Evolutionary conservation across 2,113 vertebrate genomes (phyloP), one percentile per base, ranked within the genome.

Genomic region (Lagopus muta): DNA sequence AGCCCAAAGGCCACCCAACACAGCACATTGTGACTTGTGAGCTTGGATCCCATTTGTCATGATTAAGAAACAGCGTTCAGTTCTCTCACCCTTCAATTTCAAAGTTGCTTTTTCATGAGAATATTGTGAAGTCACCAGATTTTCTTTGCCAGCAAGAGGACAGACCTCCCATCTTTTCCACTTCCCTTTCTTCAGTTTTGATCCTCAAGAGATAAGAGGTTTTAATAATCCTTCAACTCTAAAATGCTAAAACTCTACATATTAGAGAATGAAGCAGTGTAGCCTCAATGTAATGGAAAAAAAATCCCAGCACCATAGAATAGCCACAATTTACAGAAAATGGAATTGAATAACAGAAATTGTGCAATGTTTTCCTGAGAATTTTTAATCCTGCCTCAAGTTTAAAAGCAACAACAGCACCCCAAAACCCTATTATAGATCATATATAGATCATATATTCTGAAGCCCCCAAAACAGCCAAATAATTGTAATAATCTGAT

Each of bases 381-480:
- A 88, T 74, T 0, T 0, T 42, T 71, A 60, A 21, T 77, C 38
- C 71, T 83, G 38, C 8, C 52, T 43, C 36, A 40, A 32, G 3
- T 62, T 40, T 75, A 70, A 88, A 77, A 2, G 1, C 24, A 32
- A 42, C 13, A 28, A 32, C 13, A 71, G 18, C 36, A 27, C 3
- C 11, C 4, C 0, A 2, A 3, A 60, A n/a, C 25, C 7, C 6
- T 72, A 2, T 61, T 47, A 67, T 47, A 77, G 11, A 19, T 38
- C 16, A 71, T 45, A 25, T 11, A 28, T 22, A 77, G 11, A 19
- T 38, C 16, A 71, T 45, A 25, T 13, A 32, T 22, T 58, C 16
- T 73, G 60, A 71, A 80, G 47, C 4, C 7, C 11, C 16, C 7
- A 22, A 22, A 91, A 27, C 1, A 65, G 34, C 6, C 2, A 11